Evolutionary conservation across 2,888 invertebrate genomes (phyloP).

Genomic region (Dicycla oo): DNA sequence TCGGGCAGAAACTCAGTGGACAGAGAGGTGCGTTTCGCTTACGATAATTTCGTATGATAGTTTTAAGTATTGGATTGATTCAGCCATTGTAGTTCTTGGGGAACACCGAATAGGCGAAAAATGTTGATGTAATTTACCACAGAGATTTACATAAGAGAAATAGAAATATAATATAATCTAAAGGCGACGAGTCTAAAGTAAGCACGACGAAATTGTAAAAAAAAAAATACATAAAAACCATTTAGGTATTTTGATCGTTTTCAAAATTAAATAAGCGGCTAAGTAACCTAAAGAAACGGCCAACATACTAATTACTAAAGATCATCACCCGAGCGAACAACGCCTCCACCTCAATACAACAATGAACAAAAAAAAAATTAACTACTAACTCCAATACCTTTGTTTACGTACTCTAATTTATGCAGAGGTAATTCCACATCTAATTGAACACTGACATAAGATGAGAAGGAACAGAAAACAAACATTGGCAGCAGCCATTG

Average conservation of each 20-base stretch:
- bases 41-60: neutral
- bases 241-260: neutral
- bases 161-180: no score
- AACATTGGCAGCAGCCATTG: conserved; percentile 26
- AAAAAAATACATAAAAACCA: no score
- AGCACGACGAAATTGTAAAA: no score
- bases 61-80: neutral
- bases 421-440: neutral
- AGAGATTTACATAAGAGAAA: neutral
- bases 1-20: conserved; percentile 10
- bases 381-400: neutral
- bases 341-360: neutral
- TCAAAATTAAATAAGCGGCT: neutral
- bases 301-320: neutral
- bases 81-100: neutral
- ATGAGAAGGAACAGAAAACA: neutral
- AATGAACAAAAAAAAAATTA: neutral
- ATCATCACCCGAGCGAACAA: neutral
- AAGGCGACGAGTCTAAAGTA: no score
- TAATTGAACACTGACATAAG: neutral
- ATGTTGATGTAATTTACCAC: neutral
- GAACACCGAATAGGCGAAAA: neutral
- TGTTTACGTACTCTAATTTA: neutral
- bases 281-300: neutral
- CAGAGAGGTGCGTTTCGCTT: conserved; percentile 12